These are phyloP conservation scores for Acrocera orbiculus DNA, from an alignment of 2,888 invertebrate genomes.

Conservation along the genomic window DNA sequence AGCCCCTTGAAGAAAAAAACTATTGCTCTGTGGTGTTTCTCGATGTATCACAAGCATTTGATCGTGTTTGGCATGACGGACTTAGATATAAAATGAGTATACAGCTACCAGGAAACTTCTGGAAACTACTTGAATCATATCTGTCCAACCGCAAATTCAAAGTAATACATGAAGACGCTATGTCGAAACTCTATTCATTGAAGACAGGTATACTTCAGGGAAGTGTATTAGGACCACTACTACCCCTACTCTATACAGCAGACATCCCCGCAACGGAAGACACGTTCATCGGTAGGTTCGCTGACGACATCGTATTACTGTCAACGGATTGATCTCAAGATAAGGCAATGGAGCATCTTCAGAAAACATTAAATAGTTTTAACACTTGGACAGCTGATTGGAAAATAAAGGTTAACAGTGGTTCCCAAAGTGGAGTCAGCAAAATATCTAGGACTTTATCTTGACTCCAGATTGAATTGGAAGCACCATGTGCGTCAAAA, in stretches of 20 bases:
- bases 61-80: slow-evolving; percentile 7
- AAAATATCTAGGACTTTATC: no score
- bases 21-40: slow-evolving; percentile 6
- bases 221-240: slow-evolving; percentile 2
- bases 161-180: neutral
- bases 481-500: no score
- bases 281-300: neutral
- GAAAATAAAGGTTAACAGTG: no score
- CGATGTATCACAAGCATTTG: slow-evolving; percentile 8
- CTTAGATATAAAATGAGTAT: slow-evolving; percentile 1
- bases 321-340: neutral
- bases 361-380: neutral
- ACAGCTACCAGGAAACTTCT: neutral
- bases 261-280: neutral
- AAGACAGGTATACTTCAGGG: slow-evolving; percentile 2
- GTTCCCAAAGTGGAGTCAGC: no score
- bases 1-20: slow-evolving; percentile 7
- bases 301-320: neutral
- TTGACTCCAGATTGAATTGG: no score
- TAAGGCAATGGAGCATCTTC: neutral
- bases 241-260: neutral
- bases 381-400: no score
- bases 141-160: slow-evolving; percentile 1
- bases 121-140: neutral
- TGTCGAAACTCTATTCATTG: neutral